Conservation (phyloP, 2,888 invertebrate species). For the Polyploca ridens region DNA sequence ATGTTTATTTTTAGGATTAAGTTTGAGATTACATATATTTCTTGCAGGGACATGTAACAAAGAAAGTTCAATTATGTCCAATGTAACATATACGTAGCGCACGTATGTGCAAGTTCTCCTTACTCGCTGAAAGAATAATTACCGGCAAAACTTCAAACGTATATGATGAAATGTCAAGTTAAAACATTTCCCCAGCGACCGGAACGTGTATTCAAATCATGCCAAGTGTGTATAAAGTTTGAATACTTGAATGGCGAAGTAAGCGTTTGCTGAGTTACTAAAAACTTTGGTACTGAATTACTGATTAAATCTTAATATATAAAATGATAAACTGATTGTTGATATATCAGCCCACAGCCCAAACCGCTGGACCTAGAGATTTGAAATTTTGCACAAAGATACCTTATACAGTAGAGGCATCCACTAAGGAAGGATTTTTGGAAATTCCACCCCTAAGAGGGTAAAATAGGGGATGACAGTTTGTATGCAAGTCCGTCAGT, state of each 20-base stretch:
- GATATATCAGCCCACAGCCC: no score
- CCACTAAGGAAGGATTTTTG: no score
- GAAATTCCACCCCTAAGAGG: no score
- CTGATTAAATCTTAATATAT: no score
- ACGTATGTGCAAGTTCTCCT: constrained; percentile 6
- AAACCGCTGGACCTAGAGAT: no score
- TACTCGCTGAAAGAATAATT: constrained; percentile 38
- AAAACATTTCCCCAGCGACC: constrained; percentile 12
- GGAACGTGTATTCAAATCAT: background rate
- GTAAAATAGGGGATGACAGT: no score
- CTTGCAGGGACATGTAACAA: background rate
- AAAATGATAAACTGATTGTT: no score
- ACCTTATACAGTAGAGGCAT: no score
- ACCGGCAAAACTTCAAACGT: constrained; percentile 32
- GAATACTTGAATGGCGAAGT: background rate
- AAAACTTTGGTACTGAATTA: no score
- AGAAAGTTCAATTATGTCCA: background rate
- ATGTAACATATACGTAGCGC: background rate
- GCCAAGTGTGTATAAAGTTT: background rate
- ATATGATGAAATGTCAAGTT: constrained; percentile 25
- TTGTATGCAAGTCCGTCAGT: no score
- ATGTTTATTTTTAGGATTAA: background rate
- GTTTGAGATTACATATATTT: background rate
- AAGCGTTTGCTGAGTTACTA: background rate
- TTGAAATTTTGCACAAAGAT: no score